A percentile compares a stretch with the other conserved stretches of the same genome.
phyloP scores from a whole-genome alignment of 2,113 vertebrate species.

The Alosa alosa region DNA sequence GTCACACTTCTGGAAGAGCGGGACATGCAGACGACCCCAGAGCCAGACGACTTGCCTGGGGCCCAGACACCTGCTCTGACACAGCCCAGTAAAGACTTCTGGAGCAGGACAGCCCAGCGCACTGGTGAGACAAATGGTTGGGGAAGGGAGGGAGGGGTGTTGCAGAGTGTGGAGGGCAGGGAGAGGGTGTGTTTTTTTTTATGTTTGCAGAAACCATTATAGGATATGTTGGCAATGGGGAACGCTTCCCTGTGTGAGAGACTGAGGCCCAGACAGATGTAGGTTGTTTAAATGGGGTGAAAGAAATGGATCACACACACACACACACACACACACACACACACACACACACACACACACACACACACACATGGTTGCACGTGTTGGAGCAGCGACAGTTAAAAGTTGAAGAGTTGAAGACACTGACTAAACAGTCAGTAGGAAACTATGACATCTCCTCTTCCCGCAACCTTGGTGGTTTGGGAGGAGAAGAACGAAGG shows the following conservation, averaged over 20 bases:
- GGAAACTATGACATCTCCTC: slow-evolving; percentile 30
- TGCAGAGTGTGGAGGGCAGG: background rate
- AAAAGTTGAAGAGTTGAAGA: slow-evolving; percentile 25
- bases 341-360: slow-evolving; percentile 26
- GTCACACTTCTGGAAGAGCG: background rate
- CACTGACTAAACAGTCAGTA: slow-evolving; percentile 39
- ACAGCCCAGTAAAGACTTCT: slow-evolving; percentile 3
- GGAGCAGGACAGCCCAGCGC: background rate
- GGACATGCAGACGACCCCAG: slow-evolving; percentile 13
- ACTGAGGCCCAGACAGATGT: slow-evolving; percentile 8
- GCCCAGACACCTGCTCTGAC: slow-evolving; percentile 12
- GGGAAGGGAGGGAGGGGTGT: background rate
- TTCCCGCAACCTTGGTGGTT: slow-evolving; percentile 47
- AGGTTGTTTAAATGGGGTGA: slow-evolving; percentile 16
- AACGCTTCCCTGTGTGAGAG: background rate
- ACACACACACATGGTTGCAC: slow-evolving; percentile 26
- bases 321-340: slow-evolving; percentile 38
- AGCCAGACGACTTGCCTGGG: background rate
- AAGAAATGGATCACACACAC: slow-evolving; percentile 7
- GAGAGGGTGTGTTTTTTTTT: background rate
- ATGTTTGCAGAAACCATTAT: background rate
- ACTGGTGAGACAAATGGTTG: background rate
- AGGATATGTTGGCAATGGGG: background rate
- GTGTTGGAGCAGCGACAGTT: slow-evolving; percentile 60
- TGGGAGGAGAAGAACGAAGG: slow-evolving; percentile 30